These are phyloP conservation scores for Microchirus variegatus DNA, from an alignment of 2,797 vertebrate species.

Conservation along the genomic window DNA sequence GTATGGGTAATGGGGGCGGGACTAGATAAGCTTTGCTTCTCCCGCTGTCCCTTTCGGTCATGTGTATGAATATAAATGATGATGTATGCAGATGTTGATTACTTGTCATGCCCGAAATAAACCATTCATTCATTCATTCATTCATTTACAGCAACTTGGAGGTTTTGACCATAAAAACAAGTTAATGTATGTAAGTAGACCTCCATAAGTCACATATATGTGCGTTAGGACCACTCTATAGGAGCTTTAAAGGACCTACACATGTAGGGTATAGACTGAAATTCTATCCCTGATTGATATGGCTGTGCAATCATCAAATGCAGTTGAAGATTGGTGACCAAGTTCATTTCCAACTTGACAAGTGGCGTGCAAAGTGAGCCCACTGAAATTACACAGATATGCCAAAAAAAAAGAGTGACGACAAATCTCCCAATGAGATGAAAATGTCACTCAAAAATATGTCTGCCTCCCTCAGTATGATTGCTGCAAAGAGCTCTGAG, in stretches of 20 bases:
- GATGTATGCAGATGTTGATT: no score
- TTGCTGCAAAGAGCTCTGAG: conserved; percentile 13
- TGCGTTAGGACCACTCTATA: no score
- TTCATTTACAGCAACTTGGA: no score
- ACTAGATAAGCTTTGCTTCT: no score
- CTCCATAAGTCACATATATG: no score
- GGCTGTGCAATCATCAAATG: conserved; percentile 21
- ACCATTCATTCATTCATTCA: no score
- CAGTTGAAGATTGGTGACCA: conserved; percentile 8
- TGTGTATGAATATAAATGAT: no score
- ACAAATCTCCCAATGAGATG: conserved; percentile 44
- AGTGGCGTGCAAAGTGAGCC: conserved; percentile 43
- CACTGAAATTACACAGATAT: conserved; percentile 39
- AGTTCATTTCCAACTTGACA: conserved; percentile 20
- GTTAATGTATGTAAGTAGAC: no score
- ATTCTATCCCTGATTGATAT: not conserved
- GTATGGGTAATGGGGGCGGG: no score
- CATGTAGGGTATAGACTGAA: not conserved
- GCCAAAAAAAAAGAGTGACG: conserved; percentile 27
- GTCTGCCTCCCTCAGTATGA: conserved; percentile 30
- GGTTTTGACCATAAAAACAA: no score
- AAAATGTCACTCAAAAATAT: conserved; percentile 58
- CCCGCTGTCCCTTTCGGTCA: no score
- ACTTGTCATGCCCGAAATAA: no score
- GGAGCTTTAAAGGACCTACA: not conserved